Percentiles rank a stretch among this genome's conserved stretches.
These are phyloP conservation scores for Triplophysa siluroides DNA, from an alignment of 2,113 vertebrate species.

Conservation along the genomic window DNA sequence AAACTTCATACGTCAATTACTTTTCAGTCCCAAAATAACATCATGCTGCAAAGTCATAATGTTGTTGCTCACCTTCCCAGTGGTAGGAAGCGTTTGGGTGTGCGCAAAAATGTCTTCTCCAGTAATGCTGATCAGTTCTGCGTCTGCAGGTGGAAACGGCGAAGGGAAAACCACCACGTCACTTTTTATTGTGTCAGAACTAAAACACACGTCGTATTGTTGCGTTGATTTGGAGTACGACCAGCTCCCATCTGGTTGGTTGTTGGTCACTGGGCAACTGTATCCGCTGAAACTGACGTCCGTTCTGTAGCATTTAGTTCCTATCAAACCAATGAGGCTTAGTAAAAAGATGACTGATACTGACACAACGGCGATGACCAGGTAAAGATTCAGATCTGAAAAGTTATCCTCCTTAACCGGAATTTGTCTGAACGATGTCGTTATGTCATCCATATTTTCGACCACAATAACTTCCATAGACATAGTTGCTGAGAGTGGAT, in stretches of 20 bases:
- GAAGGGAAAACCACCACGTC: conserved; percentile 56
- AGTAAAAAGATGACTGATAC: conserved; percentile 70
- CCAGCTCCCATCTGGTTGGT: conserved; percentile 56
- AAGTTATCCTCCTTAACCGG: conserved; percentile 62
- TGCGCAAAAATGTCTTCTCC: conserved; percentile 46
- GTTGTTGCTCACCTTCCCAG: conserved; percentile 40
- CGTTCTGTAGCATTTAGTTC: conserved; percentile 51
- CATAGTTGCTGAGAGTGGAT: conserved; percentile 71
- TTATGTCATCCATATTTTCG: conserved; percentile 66
- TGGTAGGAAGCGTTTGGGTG: conserved; percentile 45
- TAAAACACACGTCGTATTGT: conserved; percentile 58
- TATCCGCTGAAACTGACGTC: conserved; percentile 46
- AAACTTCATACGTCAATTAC: neutral
- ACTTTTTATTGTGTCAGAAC: conserved; percentile 57
- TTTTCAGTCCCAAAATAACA: neutral
- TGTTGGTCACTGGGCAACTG: conserved; percentile 45
- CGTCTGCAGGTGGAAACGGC: conserved; percentile 43
- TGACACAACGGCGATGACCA: conserved; percentile 71
- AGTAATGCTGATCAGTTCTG: conserved; percentile 49
- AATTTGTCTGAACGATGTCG: conserved; percentile 71
- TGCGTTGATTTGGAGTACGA: conserved; percentile 57
- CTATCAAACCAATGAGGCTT: conserved; percentile 41
- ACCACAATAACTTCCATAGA: conserved; percentile 71
- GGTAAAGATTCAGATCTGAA: conserved; percentile 69
- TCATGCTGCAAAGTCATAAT: neutral